Evolutionary conservation across 2,888 invertebrate species (phyloP), one percentile per base, ranked within the genome.

Genomic region (Acleris cristana): DNA sequence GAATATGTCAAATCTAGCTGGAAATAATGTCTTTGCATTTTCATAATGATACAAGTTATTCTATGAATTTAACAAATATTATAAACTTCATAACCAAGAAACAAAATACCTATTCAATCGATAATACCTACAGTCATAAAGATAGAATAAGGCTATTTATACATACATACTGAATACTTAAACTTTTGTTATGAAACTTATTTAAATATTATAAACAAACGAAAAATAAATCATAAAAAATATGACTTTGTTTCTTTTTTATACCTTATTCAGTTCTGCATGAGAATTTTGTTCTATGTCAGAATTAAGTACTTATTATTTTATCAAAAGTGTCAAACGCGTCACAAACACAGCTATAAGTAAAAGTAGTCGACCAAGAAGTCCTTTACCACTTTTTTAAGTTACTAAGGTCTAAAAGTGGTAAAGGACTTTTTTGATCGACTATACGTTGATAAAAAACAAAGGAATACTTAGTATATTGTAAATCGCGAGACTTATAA

Each of bases 181-280:
- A 85, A 85, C 79, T 91, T 92, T 92, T 92, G 91, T 92, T 92
- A 91, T 89, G 84, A 79, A 89, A 89, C 89, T 87, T 91, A 91
- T 92, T 92, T 90, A 91, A 89, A 87, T 88, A 89, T 90, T 91
- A 89, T 87, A 89, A 90, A 89, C 87, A 90, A 92, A 91, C 82
- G 86, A 91, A 86, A 90, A 91, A 90, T 91, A 90, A 91, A 92
- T 82, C 86, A 86, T 81, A 79, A 80, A 83, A 87, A 88, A 87
- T 70, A 70, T 67, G 68, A 51, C 51, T 66, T 70, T 56, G 55
- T 63, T 65, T 53, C 51, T 69, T 70, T 72, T 66, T 14, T 56
- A 34, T 30, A 18, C 30, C 49, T 6, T 18, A n/a, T 40, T 65
- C n/a, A 19, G 1, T 26, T 40, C 14, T 40, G 14, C 12, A 40